Evolutionary conservation across 2,888 invertebrate species (phyloP), one percentile per base, ranked within the genome.

Genomic region (Slavum lentiscoides): DNA sequence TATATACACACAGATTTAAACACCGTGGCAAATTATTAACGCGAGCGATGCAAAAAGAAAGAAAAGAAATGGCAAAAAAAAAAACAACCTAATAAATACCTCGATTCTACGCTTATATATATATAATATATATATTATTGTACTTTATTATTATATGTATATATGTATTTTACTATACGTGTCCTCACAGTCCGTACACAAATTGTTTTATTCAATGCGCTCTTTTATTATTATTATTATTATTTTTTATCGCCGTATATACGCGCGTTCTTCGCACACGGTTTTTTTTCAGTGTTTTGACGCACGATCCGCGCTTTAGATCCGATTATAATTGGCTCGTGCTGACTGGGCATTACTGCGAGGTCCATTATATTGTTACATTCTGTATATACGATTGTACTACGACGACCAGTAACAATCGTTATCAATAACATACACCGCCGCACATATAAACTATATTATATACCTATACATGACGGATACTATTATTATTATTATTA

Each of bases 311-410:
- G 61, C 77, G 39, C 77, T 80, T 80, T 80, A 80, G 70, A 70
- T 80, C 62, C 70, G 70, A 80, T 58, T 43, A 43, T 80, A 80
- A 80, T 80, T 80, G 77, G 77, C 77, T 80, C 77, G 77, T 80
- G 77, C 77, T 80, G 77, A 80, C 77, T 80, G 77, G 53, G 70
- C 77, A 80, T 43, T 30, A 30, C 30, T 30, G 30, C 30, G 30
- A 30, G 30, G 30, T 30, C 30, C 30, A 30, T 30, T 30, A 30
- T 30, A 30, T 30, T n/a, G n/a, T n/a, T 30, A 30, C 4, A 30
- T 30, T 30, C 4, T 30, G 4, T 30, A 30, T 30, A 30, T 30
- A 43, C 43, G 15, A 39, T 61, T 4, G 15, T 8, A 55, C 9
- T 0, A 58, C 13, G 55, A 30, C 76, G 68, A 67, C 11, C 23